A percentile compares a stretch with the other conserved stretches of the same genome.
phyloP scores from a whole-genome alignment of 2,797 vertebrate species.

The Acomys russatus region DNA sequence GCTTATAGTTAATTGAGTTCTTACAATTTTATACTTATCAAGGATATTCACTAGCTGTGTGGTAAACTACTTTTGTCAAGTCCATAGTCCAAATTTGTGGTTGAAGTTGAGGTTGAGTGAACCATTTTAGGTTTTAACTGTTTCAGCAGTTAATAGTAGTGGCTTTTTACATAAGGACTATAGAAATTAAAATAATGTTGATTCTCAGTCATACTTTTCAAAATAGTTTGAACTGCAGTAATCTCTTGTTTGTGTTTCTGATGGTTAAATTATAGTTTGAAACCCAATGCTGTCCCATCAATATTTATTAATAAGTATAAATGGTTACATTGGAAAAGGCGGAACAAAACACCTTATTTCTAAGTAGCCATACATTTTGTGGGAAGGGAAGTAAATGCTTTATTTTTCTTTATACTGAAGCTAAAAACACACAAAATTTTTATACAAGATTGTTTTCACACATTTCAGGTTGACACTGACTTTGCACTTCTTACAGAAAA shows the following conservation, averaged over 20 bases:
- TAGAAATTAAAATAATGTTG: slow-evolving; percentile 60
- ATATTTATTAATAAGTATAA: slow-evolving; percentile 89
- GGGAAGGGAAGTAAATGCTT: slow-evolving; percentile 85
- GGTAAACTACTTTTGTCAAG: slow-evolving; percentile 57
- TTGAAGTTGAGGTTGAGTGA: slow-evolving; percentile 57
- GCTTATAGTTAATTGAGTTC: background rate
- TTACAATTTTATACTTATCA: slow-evolving; percentile 56
- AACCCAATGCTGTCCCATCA: slow-evolving; percentile 81
- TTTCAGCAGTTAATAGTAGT: slow-evolving; percentile 42
- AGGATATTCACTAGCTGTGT: slow-evolving; percentile 49
- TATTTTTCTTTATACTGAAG: slow-evolving; percentile 88
- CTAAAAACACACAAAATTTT: slow-evolving; percentile 90
- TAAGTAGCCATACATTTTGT: slow-evolving; percentile 86
- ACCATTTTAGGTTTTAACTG: slow-evolving; percentile 48
- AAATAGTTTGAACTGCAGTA: slow-evolving; percentile 26
- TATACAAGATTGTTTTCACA: slow-evolving; percentile 86
- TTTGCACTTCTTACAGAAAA: slow-evolving; percentile 79
- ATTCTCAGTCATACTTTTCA: slow-evolving; percentile 54
- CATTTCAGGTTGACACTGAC: slow-evolving; percentile 81
- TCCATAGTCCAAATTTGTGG: slow-evolving; percentile 10
- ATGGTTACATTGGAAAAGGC: slow-evolving; percentile 89
- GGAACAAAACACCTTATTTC: slow-evolving; percentile 88
- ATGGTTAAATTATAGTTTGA: slow-evolving; percentile 65
- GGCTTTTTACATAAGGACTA: slow-evolving; percentile 54
- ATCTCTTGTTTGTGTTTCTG: slow-evolving; percentile 8